Evolutionary conservation across 37 sponge, comb jelly and placozoan genomes (phyloP).

Genomic region (Theonella swinhoei): DNA sequence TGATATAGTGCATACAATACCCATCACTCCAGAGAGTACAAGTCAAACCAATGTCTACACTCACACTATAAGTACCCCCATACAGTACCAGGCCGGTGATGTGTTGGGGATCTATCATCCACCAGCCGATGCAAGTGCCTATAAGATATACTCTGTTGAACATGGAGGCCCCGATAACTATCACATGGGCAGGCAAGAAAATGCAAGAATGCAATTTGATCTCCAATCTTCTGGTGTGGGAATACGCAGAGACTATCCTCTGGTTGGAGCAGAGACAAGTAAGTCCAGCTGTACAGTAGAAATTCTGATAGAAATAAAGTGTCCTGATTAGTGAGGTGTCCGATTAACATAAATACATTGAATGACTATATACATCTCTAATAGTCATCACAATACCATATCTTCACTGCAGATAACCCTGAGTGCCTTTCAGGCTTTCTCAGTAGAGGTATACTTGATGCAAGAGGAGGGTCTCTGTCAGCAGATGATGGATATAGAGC

Average conservation of each 20-base stretch:
- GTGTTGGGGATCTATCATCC: slow-evolving; percentile 15
- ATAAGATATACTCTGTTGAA: not conserved
- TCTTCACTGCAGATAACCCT: slow-evolving; percentile 1
- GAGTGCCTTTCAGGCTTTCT: slow-evolving; percentile 1
- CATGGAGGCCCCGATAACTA: not conserved
- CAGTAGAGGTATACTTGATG: not conserved
- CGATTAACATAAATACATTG: not conserved
- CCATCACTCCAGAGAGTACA: not conserved
- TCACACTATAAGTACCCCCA: not conserved
- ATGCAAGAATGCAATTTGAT: not conserved
- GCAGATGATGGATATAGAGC: not conserved
- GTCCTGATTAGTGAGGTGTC: not conserved
- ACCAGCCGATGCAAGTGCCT: not conserved
- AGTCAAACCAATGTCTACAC: not conserved
- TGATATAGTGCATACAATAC: not conserved
- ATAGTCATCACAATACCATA: too few relatives aligned
- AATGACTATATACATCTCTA: too few relatives aligned
- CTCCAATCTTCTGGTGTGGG: not conserved
- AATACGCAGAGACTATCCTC: not conserved
- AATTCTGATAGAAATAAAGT: too few relatives aligned
- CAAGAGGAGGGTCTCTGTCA: not conserved
- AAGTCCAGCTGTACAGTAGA: too few relatives aligned
- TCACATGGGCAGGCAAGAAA: not conserved
- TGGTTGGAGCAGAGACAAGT: not conserved
- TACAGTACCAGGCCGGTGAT: slow-evolving; percentile 7